Percentiles rank a stretch among this genome's conserved stretches.
phyloP scores from a whole-genome alignment of 92 coral and sea anemone species.

The Anthopleura xanthogrammica region DNA sequence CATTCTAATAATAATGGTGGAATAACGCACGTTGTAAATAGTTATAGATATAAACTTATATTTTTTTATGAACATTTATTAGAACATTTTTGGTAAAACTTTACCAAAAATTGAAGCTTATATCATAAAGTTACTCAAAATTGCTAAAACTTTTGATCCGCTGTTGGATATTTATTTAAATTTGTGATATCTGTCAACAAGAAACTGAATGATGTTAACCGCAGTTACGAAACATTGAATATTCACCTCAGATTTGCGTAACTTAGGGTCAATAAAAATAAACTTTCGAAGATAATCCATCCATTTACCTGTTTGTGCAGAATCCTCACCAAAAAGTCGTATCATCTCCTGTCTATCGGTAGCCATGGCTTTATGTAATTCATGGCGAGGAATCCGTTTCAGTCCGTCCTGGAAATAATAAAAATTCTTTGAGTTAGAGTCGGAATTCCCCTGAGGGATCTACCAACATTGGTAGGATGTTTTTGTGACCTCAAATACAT shows the following conservation, averaged over 20 bases:
- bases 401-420: neutral
- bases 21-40: too few species aligned
- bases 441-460: neutral
- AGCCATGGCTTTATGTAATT: slow-evolving; percentile 25
- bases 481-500: neutral
- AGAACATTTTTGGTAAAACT: neutral
- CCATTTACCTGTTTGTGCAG: slow-evolving; percentile 20
- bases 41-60: too few species aligned
- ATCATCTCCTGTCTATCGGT: slow-evolving; percentile 16
- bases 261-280: neutral
- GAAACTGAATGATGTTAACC: slow-evolving; percentile 7
- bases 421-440: neutral
- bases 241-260: neutral
- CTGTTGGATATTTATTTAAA: neutral
- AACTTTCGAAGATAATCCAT: neutral
- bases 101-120: neutral
- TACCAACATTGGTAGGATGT: neutral
- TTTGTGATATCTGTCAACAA: neutral
- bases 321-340: slow-evolving; percentile 11
- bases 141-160: neutral
- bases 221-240: slow-evolving; percentile 1
- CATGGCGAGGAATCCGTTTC: slow-evolving; percentile 13
- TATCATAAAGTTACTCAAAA: neutral
- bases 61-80: too few species aligned
- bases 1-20: too few species aligned